Conservation (phyloP, 2,113 vertebrate genomes). For the Tychaedon coryphoeus region DNA sequence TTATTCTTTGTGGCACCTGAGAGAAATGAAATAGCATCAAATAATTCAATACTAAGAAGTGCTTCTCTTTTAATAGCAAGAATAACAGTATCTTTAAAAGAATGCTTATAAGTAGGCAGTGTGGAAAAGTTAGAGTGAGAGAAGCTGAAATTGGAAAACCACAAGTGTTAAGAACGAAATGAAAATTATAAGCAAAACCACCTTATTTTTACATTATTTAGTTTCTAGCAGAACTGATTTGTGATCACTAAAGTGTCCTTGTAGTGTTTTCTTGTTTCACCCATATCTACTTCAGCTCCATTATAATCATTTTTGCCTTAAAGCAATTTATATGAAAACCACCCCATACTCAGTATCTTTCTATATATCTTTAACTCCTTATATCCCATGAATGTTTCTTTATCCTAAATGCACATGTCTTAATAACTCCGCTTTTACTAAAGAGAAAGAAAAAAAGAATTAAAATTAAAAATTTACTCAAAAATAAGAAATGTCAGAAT, state of each 20-base stretch:
- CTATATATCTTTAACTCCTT: neutral
- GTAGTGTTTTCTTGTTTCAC: neutral
- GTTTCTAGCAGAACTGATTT: neutral
- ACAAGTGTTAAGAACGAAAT: neutral
- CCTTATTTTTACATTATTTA: neutral
- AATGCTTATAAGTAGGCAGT: neutral
- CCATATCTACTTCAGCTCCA: neutral
- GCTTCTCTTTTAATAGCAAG: neutral
- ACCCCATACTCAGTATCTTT: neutral
- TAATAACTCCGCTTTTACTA: rapidly evolving
- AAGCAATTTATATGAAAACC: neutral
- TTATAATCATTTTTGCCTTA: neutral
- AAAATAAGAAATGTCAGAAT: too few relatives aligned
- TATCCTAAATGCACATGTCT: neutral
- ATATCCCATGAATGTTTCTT: neutral
- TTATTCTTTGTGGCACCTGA: neutral
- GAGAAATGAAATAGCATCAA: neutral
- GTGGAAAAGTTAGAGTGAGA: neutral
- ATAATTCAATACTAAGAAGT: neutral
- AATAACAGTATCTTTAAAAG: neutral
- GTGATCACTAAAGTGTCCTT: neutral
- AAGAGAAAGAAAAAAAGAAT: too few relatives aligned
- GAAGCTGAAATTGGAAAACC: neutral
- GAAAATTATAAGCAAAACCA: neutral
- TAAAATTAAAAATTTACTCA: too few relatives aligned